A percentile compares a stretch with the other conserved stretches of the same genome.
Conservation (phyloP, 1,140 invertebrate genomes). For the Plutomurus gul region DNA sequence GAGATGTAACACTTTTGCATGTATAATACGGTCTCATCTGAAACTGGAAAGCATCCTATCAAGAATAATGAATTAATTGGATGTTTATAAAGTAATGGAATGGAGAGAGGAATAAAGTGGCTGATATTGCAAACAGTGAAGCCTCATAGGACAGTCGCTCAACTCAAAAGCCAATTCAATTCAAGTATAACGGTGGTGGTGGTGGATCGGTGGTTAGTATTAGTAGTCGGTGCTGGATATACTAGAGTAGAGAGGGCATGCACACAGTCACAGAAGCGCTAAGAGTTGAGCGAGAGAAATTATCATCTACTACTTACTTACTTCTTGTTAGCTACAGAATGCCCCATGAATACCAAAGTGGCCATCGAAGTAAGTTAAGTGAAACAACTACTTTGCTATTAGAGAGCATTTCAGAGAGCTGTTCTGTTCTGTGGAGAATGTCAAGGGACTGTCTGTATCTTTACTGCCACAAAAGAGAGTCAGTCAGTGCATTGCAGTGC, state of each 20-base stretch:
- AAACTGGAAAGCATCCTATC: not conserved
- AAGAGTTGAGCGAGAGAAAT: not conserved
- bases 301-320: no score
- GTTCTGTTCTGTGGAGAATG: no score
- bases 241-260: no score
- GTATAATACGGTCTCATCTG: not conserved
- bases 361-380: no score
- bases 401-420: no score
- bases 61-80: conserved; percentile 11
- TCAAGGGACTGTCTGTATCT: no score
- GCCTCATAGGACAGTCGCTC: not conserved
- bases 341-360: not conserved
- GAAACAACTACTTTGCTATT: no score
- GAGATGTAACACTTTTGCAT: not conserved
- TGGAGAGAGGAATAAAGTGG: not conserved
- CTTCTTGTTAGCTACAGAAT: not conserved
- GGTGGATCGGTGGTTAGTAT: no score
- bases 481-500: no score
- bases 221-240: no score
- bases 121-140: not conserved
- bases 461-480: no score
- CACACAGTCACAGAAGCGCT: not conserved
- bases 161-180: not conserved
- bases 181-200: no score
- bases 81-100: conserved; percentile 4